These are phyloP conservation scores for Diacarnus erythraeanus DNA, from an alignment of 37 sponge, comb jelly and placozoan genomes.

Conservation along the genomic window DNA sequence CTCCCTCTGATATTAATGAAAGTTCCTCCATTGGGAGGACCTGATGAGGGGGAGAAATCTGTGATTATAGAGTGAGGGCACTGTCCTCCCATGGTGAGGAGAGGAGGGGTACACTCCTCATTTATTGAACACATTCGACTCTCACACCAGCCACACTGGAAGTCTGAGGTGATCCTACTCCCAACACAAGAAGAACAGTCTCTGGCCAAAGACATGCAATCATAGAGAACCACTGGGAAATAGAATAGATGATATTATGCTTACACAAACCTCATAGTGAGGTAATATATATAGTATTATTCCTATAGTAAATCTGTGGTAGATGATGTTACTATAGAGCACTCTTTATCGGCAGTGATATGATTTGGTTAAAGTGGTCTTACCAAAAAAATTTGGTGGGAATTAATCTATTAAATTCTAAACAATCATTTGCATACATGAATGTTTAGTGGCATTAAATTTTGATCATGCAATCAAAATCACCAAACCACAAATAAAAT, in stretches of 20 bases:
- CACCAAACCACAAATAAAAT: neutral
- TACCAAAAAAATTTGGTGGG: too few relatives aligned
- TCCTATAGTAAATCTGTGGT: too few relatives aligned
- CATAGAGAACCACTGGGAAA: slow-evolving; percentile 42
- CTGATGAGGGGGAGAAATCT: slow-evolving; percentile 38
- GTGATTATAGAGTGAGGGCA: slow-evolving; percentile 53
- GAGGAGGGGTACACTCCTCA: slow-evolving; percentile 23
- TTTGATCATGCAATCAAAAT: too few relatives aligned
- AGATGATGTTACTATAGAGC: too few relatives aligned
- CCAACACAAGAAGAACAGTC: slow-evolving; percentile 54
- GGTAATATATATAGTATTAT: too few relatives aligned
- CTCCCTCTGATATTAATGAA: slow-evolving; percentile 63
- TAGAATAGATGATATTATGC: too few relatives aligned
- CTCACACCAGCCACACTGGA: slow-evolving; percentile 67
- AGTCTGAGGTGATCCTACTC: slow-evolving; percentile 20
- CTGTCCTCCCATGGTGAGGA: neutral
- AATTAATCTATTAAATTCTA: too few relatives aligned
- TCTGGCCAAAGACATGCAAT: slow-evolving; percentile 24
- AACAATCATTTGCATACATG: too few relatives aligned
- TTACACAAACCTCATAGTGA: too few relatives aligned
- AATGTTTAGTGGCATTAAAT: too few relatives aligned
- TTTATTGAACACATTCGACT: neutral
- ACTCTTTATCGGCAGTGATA: too few relatives aligned
- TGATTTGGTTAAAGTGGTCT: too few relatives aligned
- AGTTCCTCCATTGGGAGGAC: slow-evolving; percentile 43